Conservation (phyloP, 2,797 vertebrate genomes). For the Lepilemur ruficaudatus region DNA sequence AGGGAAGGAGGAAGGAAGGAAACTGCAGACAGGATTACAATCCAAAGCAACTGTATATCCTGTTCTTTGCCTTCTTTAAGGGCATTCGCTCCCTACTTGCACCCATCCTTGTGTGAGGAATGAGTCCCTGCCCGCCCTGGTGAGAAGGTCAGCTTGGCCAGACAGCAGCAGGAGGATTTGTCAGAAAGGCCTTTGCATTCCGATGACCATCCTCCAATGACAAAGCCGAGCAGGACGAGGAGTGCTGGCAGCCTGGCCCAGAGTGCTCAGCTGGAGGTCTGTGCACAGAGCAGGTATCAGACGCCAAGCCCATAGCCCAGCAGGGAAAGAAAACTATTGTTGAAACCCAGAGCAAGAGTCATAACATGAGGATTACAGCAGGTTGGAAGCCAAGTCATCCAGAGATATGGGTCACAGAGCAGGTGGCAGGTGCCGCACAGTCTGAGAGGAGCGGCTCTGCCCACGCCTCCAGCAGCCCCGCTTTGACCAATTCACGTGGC, state of each 20-base stretch:
- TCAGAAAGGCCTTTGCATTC: neutral
- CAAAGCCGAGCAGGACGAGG: neutral
- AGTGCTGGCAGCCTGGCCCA: neutral
- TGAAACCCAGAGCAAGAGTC: neutral
- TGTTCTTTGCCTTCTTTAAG: neutral
- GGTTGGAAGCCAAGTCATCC: neutral
- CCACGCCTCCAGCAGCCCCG: accelerated
- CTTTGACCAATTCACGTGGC: neutral
- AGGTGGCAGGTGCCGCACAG: neutral
- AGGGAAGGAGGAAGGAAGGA: neutral
- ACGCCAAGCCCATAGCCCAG: neutral
- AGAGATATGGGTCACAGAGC: neutral
- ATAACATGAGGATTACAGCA: neutral
- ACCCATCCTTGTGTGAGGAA: neutral
- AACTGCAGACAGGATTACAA: neutral
- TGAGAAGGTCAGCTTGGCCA: neutral
- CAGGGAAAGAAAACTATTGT: neutral
- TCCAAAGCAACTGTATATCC: neutral
- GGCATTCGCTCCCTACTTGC: neutral
- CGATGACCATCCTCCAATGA: neutral
- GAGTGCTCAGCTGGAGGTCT: neutral
- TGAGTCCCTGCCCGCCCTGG: neutral
- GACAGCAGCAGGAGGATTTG: accelerated
- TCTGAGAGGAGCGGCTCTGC: neutral
- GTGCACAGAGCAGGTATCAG: neutral